These are phyloP conservation scores for Cataglyphis livida DNA, from an alignment of 2,888 invertebrate genomes.

Conservation along the genomic window DNA sequence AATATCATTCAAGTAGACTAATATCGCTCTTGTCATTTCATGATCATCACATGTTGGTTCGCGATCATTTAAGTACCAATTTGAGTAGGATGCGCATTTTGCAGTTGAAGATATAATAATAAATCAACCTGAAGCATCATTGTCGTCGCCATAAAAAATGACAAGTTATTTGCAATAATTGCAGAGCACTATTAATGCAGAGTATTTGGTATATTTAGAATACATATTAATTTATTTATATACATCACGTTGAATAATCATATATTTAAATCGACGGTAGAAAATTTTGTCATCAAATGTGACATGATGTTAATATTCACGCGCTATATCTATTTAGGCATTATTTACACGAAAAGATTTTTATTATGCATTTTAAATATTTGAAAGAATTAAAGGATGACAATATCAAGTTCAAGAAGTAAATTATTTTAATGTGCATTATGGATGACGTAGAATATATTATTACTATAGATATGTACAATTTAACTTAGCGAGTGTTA, in stretches of 20 bases:
- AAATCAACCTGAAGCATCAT: background rate
- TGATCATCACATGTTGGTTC: background rate
- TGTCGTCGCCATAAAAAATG: background rate
- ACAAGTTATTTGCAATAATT: conserved; percentile 1
- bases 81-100: background rate
- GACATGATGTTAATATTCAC: background rate
- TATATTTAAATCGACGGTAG: background rate
- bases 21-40: background rate
- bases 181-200: background rate
- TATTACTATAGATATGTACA: background rate
- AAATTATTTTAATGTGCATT: background rate
- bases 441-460: background rate
- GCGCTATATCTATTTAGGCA: background rate
- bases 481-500: background rate
- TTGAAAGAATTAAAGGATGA: background rate
- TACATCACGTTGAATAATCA: background rate
- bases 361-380: background rate
- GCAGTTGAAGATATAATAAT: background rate
- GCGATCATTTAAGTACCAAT: background rate
- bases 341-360: background rate
- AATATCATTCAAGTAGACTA: conserved; percentile 10
- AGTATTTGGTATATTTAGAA: background rate
- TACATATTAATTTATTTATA: background rate
- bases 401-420: background rate
- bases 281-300: background rate